These are phyloP conservation scores for Periparus ater DNA, from an alignment of 2,797 vertebrate genomes.

Conservation along the genomic window DNA sequence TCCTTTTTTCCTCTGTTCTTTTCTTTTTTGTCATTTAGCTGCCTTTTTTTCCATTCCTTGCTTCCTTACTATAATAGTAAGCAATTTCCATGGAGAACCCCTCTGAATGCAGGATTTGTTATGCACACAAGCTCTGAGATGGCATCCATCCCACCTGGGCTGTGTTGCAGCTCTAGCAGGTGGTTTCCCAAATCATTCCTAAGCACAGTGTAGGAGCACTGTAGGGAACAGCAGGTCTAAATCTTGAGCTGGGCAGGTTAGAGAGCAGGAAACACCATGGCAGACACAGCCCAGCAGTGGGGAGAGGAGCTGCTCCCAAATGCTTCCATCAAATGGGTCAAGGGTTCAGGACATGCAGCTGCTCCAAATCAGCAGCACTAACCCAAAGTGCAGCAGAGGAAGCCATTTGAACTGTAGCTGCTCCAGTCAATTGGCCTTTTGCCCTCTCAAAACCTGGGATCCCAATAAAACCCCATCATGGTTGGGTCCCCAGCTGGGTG, in stretches of 20 bases:
- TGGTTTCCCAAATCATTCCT: background rate
- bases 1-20: background rate
- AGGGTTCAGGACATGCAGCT: background rate
- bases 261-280: background rate
- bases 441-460: background rate
- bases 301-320: background rate
- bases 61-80: background rate
- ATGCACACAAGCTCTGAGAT: background rate
- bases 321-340: fast-evolving
- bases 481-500: background rate
- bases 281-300: background rate
- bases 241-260: background rate
- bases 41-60: background rate
- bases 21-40: background rate
- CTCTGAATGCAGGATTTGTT: background rate
- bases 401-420: background rate
- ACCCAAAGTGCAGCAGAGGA: background rate
- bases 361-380: background rate
- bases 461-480: background rate
- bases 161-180: background rate
- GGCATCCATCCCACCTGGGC: background rate
- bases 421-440: background rate
- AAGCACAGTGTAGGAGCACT: background rate
- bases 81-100: background rate
- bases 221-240: background rate